These are phyloP conservation scores for Papilio protenor DNA, from an alignment of 2,888 invertebrate genomes.

Conservation along the genomic window DNA sequence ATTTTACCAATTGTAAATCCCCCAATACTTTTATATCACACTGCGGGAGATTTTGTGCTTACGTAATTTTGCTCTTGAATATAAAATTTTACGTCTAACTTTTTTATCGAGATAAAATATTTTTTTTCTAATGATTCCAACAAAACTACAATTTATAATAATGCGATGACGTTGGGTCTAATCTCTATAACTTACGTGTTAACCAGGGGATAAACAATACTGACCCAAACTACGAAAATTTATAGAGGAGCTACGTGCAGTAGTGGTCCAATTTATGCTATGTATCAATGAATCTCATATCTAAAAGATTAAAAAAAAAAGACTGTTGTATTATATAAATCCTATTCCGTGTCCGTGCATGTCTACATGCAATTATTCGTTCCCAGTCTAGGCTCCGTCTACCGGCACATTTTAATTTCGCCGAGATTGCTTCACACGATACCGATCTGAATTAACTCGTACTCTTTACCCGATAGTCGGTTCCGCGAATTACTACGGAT, in stretches of 20 bases:
- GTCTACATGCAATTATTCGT: constrained; percentile 60
- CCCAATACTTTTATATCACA: background rate
- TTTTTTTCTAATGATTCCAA: too few species aligned
- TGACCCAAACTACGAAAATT: too few species aligned
- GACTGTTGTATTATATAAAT: background rate
- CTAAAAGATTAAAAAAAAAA: background rate
- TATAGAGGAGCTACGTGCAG: too few species aligned
- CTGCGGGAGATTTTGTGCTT: background rate
- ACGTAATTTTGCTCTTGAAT: background rate
- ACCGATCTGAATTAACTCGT: constrained; percentile 44
- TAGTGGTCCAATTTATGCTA: too few species aligned
- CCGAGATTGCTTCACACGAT: constrained; percentile 47
- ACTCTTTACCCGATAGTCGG: constrained; percentile 43
- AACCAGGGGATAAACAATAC: too few species aligned
- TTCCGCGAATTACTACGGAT: constrained; percentile 52
- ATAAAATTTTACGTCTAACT: too few species aligned
- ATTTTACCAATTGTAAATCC: background rate
- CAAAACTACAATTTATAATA: too few species aligned
- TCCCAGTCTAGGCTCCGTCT: constrained; percentile 68
- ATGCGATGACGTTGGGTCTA: too few species aligned
- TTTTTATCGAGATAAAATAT: too few species aligned
- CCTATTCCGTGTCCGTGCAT: constrained; percentile 68
- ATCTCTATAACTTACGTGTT: too few species aligned
- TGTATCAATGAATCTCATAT: background rate
- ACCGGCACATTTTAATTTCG: constrained; percentile 47